Base-by-base conservation (phyloP, 1,140 invertebrate genomes). In the Spodoptera litura region DNA sequence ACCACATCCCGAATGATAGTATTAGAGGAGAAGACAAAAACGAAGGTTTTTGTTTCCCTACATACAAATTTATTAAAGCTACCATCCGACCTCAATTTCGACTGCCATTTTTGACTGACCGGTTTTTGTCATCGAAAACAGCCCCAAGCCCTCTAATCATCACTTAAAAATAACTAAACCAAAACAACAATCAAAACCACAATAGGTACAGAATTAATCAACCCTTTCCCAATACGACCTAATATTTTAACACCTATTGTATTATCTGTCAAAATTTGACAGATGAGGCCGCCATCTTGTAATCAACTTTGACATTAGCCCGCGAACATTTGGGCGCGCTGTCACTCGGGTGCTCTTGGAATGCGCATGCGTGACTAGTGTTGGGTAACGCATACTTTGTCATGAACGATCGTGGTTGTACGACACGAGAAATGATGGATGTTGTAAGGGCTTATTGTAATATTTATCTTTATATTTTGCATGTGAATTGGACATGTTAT, bases 401-500 rank as follows among this genome's bases (percentile, higher is more conserved):
- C 61, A 64, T 20, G 38, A 49, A 3, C n/a, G 61, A 49, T 64
- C 61, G 61, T 64, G 61, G 44, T 5, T 11, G n/a, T 49, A 49
- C 9, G 61, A 64, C 61, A 64, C 61, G 61, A 64, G 31, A 20
- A 8, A 62, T 64, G 61, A 64, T 64, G 38, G 38, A 49, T 64
- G 61, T 49, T 64, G 61, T 49, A 64, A 64, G 44, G 61, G 61
- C n/a, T 44, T 49, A 49, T 64, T 49, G 61, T 64, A 64, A 49
- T 64, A 64, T 64, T 64, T 64, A 64, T 64, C 61, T 64, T 20
- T 3, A 20, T 9, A 38, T 64, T 64, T 64, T 49, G 61, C 35
- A 64, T 64, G 61, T 49, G 61, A 64, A 64, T 64, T 64, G 61
- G 61, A 44, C 61, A 64, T 64, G 38, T 64, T 64, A 38, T 15